phyloP scores from a whole-genome alignment of 2,888 invertebrate species.

The Micropterix aruncella region DNA sequence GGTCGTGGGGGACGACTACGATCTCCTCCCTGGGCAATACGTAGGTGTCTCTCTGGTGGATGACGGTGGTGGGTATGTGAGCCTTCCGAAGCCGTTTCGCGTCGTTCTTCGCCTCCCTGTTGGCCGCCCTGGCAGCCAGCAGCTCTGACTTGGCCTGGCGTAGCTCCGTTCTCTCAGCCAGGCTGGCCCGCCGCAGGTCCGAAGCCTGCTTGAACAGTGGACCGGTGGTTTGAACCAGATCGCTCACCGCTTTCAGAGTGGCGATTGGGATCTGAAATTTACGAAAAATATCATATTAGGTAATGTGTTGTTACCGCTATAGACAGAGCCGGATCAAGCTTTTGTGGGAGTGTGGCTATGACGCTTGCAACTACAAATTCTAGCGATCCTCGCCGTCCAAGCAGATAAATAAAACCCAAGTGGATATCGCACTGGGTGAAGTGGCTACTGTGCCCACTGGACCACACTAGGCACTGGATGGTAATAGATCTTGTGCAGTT shows the following conservation, averaged over 20 bases:
- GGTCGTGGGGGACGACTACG: neutral
- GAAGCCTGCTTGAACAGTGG: constrained; percentile 9
- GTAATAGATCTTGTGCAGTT: too few species aligned
- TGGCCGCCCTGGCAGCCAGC: constrained; percentile 9
- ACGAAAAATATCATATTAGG: too few species aligned
- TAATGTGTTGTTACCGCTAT: too few species aligned
- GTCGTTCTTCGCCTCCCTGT: constrained; percentile 10
- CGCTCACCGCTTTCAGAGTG: constrained; percentile 12
- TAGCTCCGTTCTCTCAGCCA: constrained; percentile 2
- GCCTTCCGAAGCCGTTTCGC: constrained; percentile 9
- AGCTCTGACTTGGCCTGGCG: constrained; percentile 9
- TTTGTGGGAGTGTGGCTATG: too few species aligned
- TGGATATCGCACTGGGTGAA: too few species aligned
- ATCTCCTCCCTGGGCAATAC: neutral
- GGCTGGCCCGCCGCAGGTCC: constrained; percentile 7
- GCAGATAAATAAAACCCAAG: too few species aligned
- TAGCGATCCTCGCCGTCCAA: too few species aligned
- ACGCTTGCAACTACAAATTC: too few species aligned
- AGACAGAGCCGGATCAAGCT: too few species aligned
- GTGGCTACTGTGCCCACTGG: too few species aligned
- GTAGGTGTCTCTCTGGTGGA: constrained; percentile 1
- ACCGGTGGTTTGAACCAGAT: constrained; percentile 10
- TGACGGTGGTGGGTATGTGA: constrained; percentile 2
- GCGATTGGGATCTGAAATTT: constrained; percentile 13
- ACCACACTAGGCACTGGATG: too few species aligned